Percentiles rank a stretch among this genome's conserved stretches.
Evolutionary conservation across 2,888 invertebrate genomes (phyloP).

Genomic region (Acrobeloides nanus): DNA sequence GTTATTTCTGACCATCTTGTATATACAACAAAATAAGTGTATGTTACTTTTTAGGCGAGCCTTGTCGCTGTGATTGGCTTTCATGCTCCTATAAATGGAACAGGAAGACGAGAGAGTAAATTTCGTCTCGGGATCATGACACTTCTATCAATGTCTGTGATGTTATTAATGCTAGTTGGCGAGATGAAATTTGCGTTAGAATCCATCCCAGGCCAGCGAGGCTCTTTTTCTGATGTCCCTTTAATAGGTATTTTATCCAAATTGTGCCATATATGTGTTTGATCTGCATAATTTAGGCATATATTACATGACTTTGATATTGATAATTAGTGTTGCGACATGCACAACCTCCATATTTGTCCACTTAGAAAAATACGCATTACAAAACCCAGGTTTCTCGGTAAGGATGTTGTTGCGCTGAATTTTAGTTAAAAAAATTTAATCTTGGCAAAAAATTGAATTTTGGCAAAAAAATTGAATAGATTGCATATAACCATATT

Average conservation of each 20-base stretch:
- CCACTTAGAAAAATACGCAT: conserved; percentile 46
- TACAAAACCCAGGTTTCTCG: conserved; percentile 43
- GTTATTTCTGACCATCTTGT: conserved; percentile 1
- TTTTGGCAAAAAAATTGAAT: neutral
- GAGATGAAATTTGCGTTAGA: conserved; percentile 56
- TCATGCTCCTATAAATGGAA: conserved; percentile 58
- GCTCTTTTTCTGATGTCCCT: conserved; percentile 58
- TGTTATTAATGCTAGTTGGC: conserved; percentile 58
- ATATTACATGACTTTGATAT: conserved; percentile 51
- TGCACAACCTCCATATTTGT: conserved; percentile 49
- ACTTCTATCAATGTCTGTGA: conserved; percentile 57
- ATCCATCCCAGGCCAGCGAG: conserved; percentile 48
- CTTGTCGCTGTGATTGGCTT: conserved; percentile 59
- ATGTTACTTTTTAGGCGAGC: conserved; percentile 52
- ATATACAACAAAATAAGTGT: neutral
- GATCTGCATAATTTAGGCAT: conserved; percentile 33
- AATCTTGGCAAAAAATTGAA: neutral
- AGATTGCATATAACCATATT: conserved; percentile 7
- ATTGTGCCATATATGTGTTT: conserved; percentile 7
- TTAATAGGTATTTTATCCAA: conserved; percentile 54
- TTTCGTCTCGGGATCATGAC: conserved; percentile 58
- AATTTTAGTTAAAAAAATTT: neutral
- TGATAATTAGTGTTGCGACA: conserved; percentile 45
- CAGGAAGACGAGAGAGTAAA: conserved; percentile 51
- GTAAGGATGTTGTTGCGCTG: conserved; percentile 14